A percentile compares a stretch with the other conserved stretches of the same genome.
Evolutionary conservation across 2,797 vertebrate genomes (phyloP).

Genomic region (Xyrichtys novacula): DNA sequence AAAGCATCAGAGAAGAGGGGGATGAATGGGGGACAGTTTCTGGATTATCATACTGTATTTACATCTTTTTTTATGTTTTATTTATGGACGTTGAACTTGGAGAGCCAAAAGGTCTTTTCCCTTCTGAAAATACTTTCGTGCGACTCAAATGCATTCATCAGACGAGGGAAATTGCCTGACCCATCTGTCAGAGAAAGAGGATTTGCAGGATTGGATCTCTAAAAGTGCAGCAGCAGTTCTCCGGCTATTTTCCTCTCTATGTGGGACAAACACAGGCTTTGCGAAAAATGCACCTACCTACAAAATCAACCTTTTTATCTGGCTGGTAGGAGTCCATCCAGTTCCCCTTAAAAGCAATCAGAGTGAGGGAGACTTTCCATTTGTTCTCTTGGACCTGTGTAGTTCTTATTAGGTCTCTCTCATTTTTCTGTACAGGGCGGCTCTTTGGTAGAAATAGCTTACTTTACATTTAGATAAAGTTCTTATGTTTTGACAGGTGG

Average conservation of each 20-base stretch:
- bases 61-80: slow-evolving; percentile 22
- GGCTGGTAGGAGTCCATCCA: background rate
- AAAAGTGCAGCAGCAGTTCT: background rate
- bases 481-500: background rate
- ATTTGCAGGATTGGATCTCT: slow-evolving; percentile 14
- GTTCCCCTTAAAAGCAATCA: background rate
- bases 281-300: slow-evolving; percentile 10
- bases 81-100: slow-evolving; percentile 6
- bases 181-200: slow-evolving; percentile 3
- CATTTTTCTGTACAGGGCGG: slow-evolving; percentile 9
- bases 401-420: background rate
- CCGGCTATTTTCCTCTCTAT: background rate
- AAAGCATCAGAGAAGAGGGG: background rate
- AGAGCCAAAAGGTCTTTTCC: background rate
- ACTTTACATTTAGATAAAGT: slow-evolving; percentile 44
- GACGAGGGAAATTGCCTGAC: background rate
- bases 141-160: background rate
- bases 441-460: slow-evolving; percentile 6
- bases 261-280: slow-evolving; percentile 17
- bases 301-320: slow-evolving; percentile 5
- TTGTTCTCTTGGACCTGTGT: background rate
- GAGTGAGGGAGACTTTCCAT: background rate
- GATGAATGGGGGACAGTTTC: background rate
- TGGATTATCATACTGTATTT: slow-evolving; percentile 16
- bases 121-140: slow-evolving; percentile 6